These are phyloP conservation scores for Poecilia wingei DNA, from an alignment of 2,797 vertebrate genomes.

Conservation along the genomic window DNA sequence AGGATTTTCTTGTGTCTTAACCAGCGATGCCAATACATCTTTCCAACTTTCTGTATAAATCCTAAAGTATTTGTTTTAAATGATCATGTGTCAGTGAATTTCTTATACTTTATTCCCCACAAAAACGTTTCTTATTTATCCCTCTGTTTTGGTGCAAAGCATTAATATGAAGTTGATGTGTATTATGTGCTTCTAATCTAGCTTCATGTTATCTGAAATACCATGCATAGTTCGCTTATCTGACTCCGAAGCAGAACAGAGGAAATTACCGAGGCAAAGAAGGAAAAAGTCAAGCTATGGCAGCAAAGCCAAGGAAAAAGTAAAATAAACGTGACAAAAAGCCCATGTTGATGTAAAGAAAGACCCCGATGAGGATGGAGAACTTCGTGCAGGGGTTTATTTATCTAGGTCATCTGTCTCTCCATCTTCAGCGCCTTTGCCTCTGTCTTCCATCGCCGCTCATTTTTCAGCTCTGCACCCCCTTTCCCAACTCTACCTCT, in stretches of 20 bases:
- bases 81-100: background rate
- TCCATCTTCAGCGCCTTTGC: conserved; percentile 34
- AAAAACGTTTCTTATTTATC: background rate
- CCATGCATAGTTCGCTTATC: conserved; percentile 7
- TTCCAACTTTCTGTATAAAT: background rate
- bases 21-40: background rate
- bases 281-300: conserved; percentile 15
- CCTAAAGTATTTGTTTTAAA: background rate
- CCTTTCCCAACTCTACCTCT: conserved; percentile 31
- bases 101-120: background rate
- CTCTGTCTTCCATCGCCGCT: conserved; percentile 16
- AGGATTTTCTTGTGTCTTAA: background rate
- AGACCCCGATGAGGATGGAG: conserved; percentile 23
- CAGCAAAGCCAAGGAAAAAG: conserved; percentile 18
- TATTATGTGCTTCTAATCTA: conserved; percentile 13
- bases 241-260: background rate
- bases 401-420: conserved; percentile 66
- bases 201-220: conserved; percentile 20
- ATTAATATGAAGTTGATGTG: conserved; percentile 9
- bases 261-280: conserved; percentile 1
- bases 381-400: conserved; percentile 20
- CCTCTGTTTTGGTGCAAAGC: background rate
- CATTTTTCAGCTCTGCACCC: conserved; percentile 8
- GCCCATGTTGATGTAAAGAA: conserved; percentile 27
- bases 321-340: conserved; percentile 43